Evolutionary conservation across 2,888 invertebrate genomes (phyloP).

Genomic region (Arge pagana): DNA sequence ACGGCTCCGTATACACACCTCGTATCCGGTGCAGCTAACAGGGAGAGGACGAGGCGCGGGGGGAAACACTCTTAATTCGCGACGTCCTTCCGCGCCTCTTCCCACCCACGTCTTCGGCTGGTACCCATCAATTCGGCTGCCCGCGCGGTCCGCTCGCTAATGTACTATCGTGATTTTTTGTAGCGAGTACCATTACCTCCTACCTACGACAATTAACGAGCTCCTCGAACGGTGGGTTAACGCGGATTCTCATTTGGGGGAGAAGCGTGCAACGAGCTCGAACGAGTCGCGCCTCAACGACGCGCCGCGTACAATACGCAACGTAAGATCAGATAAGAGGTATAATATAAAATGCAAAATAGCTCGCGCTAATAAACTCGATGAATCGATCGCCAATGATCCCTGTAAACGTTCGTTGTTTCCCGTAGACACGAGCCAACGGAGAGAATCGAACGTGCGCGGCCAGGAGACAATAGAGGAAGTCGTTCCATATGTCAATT

Average conservation of each 20-base stretch:
- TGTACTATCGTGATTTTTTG: slow-evolving; percentile 49
- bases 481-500: slow-evolving; percentile 15
- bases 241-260: no score
- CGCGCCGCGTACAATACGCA: no score
- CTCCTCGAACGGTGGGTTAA: no score
- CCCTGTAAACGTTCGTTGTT: neutral
- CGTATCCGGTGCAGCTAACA: neutral
- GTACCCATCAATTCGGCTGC: slow-evolving; percentile 7
- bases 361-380: neutral
- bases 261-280: no score
- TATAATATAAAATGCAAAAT: neutral
- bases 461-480: neutral
- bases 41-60: no score
- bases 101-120: slow-evolving; percentile 7
- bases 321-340: neutral
- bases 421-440: neutral
- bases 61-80: neutral
- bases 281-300: no score
- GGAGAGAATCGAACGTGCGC: neutral
- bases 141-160: slow-evolving; percentile 39
- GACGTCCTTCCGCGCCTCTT: slow-evolving; percentile 1
- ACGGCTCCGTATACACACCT: no score
- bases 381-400: neutral
- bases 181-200: slow-evolving; percentile 44
- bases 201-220: slow-evolving; percentile 14